Base-by-base conservation (phyloP, 2,888 invertebrate species). In the Choreutis nemorana region DNA sequence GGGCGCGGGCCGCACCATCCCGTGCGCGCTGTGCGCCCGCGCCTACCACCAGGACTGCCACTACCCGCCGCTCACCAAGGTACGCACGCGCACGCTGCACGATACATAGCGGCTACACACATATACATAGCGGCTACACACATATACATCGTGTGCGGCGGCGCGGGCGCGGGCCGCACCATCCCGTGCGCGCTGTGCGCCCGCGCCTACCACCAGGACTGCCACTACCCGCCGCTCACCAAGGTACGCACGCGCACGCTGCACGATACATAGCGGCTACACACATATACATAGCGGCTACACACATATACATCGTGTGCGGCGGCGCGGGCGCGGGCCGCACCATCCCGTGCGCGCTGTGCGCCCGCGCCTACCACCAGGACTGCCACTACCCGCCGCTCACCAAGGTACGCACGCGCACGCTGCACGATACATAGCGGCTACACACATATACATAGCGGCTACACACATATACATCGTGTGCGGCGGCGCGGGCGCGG, bases 1-100 rank as follows among this genome's bases (percentile, higher is more conserved):
- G 45, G 26, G 38, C 8, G 13, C 8, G n/a, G 13, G 14, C 2
- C 81, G 85, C 40, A 83, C 96, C 59, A 85, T 95, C 25, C 85
- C 89, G 28, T 97, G 97, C 63, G 93, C 95, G 57, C 77, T 91
- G 31, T 97, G 97, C 65, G 91, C 92, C 3, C 83, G 94, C 30
- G 92, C 94, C 29, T 94, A 93, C 73, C 97, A 97, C 62, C 89
- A 90, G 38, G 94, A 94, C 67, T 97, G 97, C 63, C 87, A 95
- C 54, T 90, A 91, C 60, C 96, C 96, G 22, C 90, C 91, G 21
- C 73, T 94, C 53, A 77, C 85, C 47, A 90, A 90, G 82, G 45
- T 44, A 35, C 25, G n/a, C 14, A 10, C 30, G 10, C 13, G 2
- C 2, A 9, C 12, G 4, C 12, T 3, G 10, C 6, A n/a, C 9